phyloP scores from a whole-genome alignment of 1,140 invertebrate species.

The Lasioglossum albipes region DNA sequence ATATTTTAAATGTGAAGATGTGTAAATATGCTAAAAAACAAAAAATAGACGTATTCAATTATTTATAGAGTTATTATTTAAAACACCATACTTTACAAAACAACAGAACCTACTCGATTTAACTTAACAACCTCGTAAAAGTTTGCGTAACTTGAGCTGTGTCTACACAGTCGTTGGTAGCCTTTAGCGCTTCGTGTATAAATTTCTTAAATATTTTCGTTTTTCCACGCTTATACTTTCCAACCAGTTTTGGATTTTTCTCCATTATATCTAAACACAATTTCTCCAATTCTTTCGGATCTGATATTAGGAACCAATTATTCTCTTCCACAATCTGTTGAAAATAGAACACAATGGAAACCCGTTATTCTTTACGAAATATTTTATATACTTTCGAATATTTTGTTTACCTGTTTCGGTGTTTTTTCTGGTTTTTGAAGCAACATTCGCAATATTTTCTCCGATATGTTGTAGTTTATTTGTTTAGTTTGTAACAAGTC shows the following conservation, averaged over 20 bases:
- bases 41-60: conserved; percentile 27
- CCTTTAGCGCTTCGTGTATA: conserved; percentile 81
- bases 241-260: conserved; percentile 85
- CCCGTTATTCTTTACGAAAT: conserved; percentile 12
- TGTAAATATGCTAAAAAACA: conserved; percentile 61
- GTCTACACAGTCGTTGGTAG: conserved; percentile 83
- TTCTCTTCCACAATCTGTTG: conserved; percentile 83
- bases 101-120: not conserved
- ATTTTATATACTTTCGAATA: not conserved
- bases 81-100: conserved; percentile 56
- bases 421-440: conserved; percentile 75
- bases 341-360: conserved; percentile 47
- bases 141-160: conserved; percentile 83
- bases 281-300: conserved; percentile 82
- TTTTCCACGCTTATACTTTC: conserved; percentile 86
- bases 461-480: conserved; percentile 83
- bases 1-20: conserved; percentile 71
- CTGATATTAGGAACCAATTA: conserved; percentile 84
- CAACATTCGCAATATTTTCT: conserved; percentile 81
- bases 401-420: conserved; percentile 75
- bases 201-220: conserved; percentile 84
- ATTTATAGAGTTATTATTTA: conserved; percentile 48
- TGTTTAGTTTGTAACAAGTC: conserved; percentile 81
- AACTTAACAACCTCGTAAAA: conserved; percentile 82
- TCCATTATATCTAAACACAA: conserved; percentile 83